Evolutionary conservation across 2,113 vertebrate genomes (phyloP).

Genomic region (Ceyx cyanopectus): DNA sequence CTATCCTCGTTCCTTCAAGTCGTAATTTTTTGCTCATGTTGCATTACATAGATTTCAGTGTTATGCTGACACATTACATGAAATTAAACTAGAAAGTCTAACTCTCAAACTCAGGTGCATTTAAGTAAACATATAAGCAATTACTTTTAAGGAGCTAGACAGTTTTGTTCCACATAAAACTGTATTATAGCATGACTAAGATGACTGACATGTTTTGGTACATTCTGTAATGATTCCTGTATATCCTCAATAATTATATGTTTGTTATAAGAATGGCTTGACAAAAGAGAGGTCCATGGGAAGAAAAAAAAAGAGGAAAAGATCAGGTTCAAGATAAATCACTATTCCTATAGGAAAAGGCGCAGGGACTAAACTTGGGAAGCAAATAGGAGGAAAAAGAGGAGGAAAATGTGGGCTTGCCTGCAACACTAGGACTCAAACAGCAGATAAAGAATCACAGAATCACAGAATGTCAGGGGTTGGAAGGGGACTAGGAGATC

Average conservation of each 20-base stretch:
- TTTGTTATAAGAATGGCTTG: neutral
- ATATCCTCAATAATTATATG: neutral
- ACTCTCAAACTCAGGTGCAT: neutral
- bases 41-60: neutral
- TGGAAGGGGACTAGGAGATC: too few species aligned
- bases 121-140: neutral
- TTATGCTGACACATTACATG: neutral
- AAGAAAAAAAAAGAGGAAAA: neutral
- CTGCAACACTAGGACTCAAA: neutral
- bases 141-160: neutral
- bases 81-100: neutral
- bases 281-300: neutral
- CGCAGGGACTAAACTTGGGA: neutral
- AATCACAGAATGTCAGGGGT: too few species aligned
- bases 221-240: neutral
- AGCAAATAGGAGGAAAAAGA: neutral
- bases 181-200: neutral
- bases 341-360: neutral
- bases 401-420: neutral
- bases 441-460: neutral
- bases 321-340: neutral
- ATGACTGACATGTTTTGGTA: neutral
- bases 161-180: neutral
- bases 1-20: neutral
- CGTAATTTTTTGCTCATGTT: neutral